phyloP scores from a whole-genome alignment of 2,888 invertebrate genomes.

The Pachymerium ferrugineum region DNA sequence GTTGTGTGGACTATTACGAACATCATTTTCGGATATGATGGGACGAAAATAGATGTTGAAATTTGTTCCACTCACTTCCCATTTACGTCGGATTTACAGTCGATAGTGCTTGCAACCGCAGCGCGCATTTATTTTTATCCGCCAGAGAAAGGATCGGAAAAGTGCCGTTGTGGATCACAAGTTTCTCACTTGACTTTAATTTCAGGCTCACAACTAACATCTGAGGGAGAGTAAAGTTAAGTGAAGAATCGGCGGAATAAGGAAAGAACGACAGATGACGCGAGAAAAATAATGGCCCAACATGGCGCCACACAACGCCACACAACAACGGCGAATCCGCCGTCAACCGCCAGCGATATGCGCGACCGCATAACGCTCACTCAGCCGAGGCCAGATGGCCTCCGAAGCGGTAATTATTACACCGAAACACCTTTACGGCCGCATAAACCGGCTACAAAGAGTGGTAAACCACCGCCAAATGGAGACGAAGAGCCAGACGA shows the following conservation, averaged over 20 bases:
- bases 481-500: background rate
- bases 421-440: slow-evolving; percentile 77
- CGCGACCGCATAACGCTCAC: slow-evolving; percentile 54
- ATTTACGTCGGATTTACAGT: slow-evolving; percentile 20
- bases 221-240: too few relatives aligned
- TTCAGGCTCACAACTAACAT: background rate
- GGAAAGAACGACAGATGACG: background rate
- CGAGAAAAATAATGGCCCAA: slow-evolving; percentile 37
- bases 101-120: background rate
- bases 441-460: slow-evolving; percentile 42
- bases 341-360: background rate
- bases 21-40: background rate
- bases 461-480: background rate
- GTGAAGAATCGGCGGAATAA: background rate
- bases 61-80: slow-evolving; percentile 28
- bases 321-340: slow-evolving; percentile 43
- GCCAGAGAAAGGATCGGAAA: too few relatives aligned
- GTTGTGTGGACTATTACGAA: background rate
- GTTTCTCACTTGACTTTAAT: background rate
- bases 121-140: slow-evolving; percentile 5
- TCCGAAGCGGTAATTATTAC: slow-evolving; percentile 84
- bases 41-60: slow-evolving; percentile 4
- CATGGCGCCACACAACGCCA: slow-evolving; percentile 48
- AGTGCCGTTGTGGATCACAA: too few relatives aligned
- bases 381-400: slow-evolving; percentile 75